Conservation (phyloP, 2,113 vertebrate genomes). For the Ellobius talpinus region DNA sequence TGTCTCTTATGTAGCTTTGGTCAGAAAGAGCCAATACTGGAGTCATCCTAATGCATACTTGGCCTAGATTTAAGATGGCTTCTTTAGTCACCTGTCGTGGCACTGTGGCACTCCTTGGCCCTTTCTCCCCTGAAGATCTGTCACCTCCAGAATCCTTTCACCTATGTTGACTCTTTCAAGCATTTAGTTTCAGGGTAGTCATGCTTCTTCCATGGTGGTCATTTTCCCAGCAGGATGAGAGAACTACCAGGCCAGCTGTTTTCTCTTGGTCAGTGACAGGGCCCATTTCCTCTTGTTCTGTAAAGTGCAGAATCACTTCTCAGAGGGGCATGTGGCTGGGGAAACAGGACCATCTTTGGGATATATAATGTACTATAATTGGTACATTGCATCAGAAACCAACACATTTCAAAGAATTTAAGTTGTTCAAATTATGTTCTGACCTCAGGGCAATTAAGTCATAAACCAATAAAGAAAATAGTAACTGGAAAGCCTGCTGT, state of each 20-base stretch:
- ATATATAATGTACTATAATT: background rate
- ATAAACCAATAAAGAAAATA: background rate
- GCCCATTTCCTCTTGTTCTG: background rate
- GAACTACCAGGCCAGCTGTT: background rate
- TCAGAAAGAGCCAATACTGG: background rate
- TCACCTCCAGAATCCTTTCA: background rate
- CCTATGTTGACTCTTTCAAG: background rate
- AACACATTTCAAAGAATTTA: constrained; percentile 28
- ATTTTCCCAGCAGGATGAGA: background rate
- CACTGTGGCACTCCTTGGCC: background rate
- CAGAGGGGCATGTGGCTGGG: background rate
- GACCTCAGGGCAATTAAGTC: background rate
- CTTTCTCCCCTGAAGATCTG: background rate
- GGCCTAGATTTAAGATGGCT: background rate
- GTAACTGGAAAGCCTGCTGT: background rate
- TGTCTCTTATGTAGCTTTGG: background rate
- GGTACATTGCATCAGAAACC: background rate
- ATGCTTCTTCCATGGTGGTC: background rate
- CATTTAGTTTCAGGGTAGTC: background rate
- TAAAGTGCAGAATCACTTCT: background rate
- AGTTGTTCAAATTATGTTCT: background rate
- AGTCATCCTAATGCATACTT: background rate
- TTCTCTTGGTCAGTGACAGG: background rate
- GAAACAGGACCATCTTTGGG: background rate
- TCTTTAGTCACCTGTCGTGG: background rate